Percentiles rank a stretch among this genome's conserved stretches.
Conservation (phyloP, 1,140 invertebrate genomes). For the Eueides isabella region DNA sequence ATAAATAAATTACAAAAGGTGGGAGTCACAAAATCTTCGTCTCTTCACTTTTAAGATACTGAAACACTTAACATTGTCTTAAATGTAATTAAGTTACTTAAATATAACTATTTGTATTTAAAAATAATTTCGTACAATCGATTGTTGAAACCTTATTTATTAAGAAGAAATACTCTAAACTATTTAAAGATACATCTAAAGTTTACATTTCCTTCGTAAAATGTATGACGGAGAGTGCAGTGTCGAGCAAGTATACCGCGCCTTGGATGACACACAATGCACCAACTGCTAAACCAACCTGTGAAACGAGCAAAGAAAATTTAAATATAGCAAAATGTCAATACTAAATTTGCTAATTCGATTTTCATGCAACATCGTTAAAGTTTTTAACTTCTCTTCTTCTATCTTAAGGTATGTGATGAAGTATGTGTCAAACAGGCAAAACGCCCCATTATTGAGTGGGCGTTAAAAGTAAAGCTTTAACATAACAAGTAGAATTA, state of each 20-base stretch:
- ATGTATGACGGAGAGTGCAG: slow-evolving; percentile 88
- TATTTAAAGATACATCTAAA: slow-evolving; percentile 1
- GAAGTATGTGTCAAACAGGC: too few relatives aligned
- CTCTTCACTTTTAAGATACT: slow-evolving; percentile 1
- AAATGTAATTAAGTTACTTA: neutral
- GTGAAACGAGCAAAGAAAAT: slow-evolving; percentile 41
- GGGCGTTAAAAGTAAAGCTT: too few relatives aligned
- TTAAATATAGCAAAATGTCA: neutral
- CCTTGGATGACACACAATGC: slow-evolving; percentile 89
- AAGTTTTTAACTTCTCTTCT: too few relatives aligned
- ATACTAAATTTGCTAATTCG: too few relatives aligned
- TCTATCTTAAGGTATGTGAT: too few relatives aligned
- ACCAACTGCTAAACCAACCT: slow-evolving; percentile 90
- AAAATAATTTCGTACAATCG: neutral
- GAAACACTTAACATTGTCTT: neutral
- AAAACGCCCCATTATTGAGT: too few relatives aligned
- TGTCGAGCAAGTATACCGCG: slow-evolving; percentile 89
- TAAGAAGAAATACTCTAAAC: slow-evolving; percentile 11
- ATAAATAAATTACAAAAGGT: slow-evolving; percentile 34
- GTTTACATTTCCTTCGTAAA: slow-evolving; percentile 85
- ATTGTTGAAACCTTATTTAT: slow-evolving; percentile 19
- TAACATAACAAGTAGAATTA: too few relatives aligned
- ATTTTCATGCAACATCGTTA: too few relatives aligned
- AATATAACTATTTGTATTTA: neutral
- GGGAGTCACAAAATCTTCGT: slow-evolving; percentile 28